Evolutionary conservation across 2,113 vertebrate genomes (phyloP).

Genomic region (Dipodomys stephensi): DNA sequence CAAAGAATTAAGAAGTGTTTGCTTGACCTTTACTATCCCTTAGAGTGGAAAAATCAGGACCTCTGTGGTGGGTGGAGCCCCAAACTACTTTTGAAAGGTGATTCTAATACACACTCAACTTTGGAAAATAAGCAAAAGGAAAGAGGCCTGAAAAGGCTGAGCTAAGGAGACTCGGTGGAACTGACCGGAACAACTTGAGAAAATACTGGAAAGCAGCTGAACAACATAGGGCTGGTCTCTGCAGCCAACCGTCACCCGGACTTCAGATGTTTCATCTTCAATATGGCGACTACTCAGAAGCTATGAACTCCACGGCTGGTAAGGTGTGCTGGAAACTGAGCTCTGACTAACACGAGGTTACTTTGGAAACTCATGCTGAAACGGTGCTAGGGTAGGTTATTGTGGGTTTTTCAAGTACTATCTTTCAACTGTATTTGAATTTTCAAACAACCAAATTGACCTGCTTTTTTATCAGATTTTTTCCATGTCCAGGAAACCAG

Average conservation of each 20-base stretch:
- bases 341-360: background rate
- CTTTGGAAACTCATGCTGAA: background rate
- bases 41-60: background rate
- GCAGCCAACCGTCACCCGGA: no score
- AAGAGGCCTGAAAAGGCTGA: background rate
- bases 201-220: background rate
- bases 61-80: background rate
- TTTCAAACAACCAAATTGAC: background rate
- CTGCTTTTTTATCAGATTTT: slow-evolving; percentile 14
- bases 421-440: slow-evolving; percentile 29
- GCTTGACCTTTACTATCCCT: background rate
- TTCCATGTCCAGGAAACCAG: background rate
- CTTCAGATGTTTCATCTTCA: background rate
- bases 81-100: background rate
- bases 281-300: background rate
- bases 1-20: background rate
- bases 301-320: background rate
- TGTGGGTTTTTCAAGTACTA: background rate
- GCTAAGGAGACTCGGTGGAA: background rate
- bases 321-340: background rate
- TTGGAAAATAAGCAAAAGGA: background rate
- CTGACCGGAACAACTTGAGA: background rate
- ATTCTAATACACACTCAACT: background rate
- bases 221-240: background rate
- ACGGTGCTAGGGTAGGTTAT: background rate